Evolutionary conservation across 2,113 vertebrate genomes (phyloP), one percentile per base, ranked within the genome.

Genomic region (Tupaia chinensis): DNA sequence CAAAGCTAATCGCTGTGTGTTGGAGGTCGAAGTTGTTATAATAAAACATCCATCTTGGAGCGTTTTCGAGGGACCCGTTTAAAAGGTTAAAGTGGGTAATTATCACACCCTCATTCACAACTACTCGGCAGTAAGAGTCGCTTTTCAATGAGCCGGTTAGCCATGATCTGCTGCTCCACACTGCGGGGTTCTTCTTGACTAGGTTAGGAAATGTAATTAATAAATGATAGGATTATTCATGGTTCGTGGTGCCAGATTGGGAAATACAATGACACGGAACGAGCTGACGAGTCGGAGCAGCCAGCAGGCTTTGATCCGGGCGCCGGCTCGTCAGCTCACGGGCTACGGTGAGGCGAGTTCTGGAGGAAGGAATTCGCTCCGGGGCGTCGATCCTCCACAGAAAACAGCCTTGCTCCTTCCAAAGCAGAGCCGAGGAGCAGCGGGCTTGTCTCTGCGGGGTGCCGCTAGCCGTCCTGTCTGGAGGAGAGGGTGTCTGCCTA

Each of bases 181-280:
- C 97, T 94, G 97, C 97, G 91, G 98, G 98, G 96, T 98, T 98
- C 98, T 98, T 98, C 98, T 98, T 98, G 98, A 98, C 98, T 97
- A 97, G 98, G 98, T 98, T 98, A 98, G 98, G 97, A 98, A 98
- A 98, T 97, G 98, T 98, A 98, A 99, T 98, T 98, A 99, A 98
- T 99, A 98, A 98, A 98, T 98, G 98, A 98, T 98, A 98, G 98
- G 98, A 99, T 99, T 98, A 98, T 99, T 98, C 98, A 98, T 98
- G 98, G 98, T 98, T 98, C 98, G 97, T 0, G 92, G 98, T 98
- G 98, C 97, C 98, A 98, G 98, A 98, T 98, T 98, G 97, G 93
- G 94, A 98, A 98, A 97, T 96, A 98, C 98, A 98, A 98, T 97
- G 97, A 98, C 58, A 96, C 97, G 98, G 96, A 98, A 97, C 76